Evolutionary conservation across 2,113 vertebrate genomes (phyloP).

Genomic region (Nicator chloris): DNA sequence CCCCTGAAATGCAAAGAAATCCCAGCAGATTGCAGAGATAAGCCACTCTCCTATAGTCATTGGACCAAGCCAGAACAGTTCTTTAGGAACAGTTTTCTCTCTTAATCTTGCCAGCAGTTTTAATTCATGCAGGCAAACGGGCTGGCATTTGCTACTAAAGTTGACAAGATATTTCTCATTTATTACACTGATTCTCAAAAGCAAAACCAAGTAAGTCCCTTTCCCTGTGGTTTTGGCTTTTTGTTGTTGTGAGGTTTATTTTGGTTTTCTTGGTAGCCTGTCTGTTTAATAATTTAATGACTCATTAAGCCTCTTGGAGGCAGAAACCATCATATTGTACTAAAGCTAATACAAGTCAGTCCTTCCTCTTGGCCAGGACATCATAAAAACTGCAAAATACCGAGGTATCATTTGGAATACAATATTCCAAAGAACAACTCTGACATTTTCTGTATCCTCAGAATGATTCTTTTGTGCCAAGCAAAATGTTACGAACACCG

Average conservation of each 20-base stretch:
- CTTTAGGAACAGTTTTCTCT: background rate
- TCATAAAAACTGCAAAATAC: background rate
- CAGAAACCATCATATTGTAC: background rate
- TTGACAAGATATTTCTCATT: background rate
- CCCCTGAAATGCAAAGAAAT: background rate
- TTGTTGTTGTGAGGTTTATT: background rate
- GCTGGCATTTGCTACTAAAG: background rate
- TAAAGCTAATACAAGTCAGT: background rate
- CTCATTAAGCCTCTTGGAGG: background rate
- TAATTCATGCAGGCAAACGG: background rate
- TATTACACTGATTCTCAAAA: background rate
- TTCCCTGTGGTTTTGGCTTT: background rate
- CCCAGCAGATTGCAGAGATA: background rate
- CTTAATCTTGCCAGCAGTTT: background rate
- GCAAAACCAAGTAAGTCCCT: background rate
- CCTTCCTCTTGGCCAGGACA: background rate
- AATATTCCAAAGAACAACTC: background rate
- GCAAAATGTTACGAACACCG: background rate
- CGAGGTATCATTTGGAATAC: background rate
- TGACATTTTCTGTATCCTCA: background rate
- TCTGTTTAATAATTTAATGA: background rate
- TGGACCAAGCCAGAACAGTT: background rate
- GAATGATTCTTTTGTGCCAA: background rate
- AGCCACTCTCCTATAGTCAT: accelerated
- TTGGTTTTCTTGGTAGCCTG: background rate